A percentile compares a stretch with the other conserved stretches of the same genome.
Evolutionary conservation across 2,797 vertebrate genomes (phyloP).

Genomic region (Kryptopterus vitreolus): DNA sequence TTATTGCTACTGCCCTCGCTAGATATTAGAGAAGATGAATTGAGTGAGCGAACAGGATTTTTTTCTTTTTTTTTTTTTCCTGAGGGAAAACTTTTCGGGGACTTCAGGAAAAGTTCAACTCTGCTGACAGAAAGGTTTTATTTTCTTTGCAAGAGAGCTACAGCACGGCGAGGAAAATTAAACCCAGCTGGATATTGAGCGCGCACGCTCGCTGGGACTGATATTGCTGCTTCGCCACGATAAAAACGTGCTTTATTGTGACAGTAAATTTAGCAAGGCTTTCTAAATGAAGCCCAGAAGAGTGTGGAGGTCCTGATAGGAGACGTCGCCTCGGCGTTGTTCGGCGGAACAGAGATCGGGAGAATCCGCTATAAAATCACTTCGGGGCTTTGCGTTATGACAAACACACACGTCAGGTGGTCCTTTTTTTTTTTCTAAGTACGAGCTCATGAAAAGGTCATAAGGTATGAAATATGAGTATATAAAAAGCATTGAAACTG

Average conservation of each 20-base stretch:
- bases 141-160: background rate
- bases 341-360: background rate
- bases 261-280: conserved; percentile 37
- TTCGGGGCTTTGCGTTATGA: background rate
- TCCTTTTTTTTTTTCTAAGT: background rate
- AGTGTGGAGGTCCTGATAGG: background rate
- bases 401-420: background rate
- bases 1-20: conserved; percentile 1
- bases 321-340: background rate
- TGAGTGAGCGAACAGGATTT: background rate
- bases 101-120: background rate
- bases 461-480: background rate
- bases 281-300: conserved; percentile 11
- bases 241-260: conserved; percentile 17
- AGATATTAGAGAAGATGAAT: conserved; percentile 7
- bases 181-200: background rate
- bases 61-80: background rate
- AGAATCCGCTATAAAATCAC: background rate
- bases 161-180: background rate
- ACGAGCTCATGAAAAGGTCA: background rate
- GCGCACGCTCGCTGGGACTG: background rate
- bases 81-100: background rate
- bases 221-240: conserved; percentile 20
- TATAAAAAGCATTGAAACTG: background rate
- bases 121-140: background rate